Conservation (phyloP, 2,888 invertebrate genomes). For the Meliscaeva auricollis region DNA sequence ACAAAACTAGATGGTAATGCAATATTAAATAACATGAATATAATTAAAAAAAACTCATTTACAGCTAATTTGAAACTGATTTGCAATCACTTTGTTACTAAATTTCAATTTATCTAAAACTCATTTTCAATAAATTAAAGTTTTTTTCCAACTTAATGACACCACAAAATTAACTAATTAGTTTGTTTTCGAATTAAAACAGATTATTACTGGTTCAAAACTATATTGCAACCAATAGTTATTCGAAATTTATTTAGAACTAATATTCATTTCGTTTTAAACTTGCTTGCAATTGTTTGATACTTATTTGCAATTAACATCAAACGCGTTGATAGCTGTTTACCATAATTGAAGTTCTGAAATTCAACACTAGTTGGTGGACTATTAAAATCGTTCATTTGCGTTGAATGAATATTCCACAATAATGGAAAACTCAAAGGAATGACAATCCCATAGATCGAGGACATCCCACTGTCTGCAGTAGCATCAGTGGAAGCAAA, state of each 20-base stretch:
- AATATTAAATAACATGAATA: no score
- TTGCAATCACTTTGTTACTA: no score
- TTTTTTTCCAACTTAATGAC: no score
- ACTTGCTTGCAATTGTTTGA: background rate
- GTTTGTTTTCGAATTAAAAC: no score
- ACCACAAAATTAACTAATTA: no score
- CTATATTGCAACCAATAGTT: no score
- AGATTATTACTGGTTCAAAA: no score
- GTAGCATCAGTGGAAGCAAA: background rate
- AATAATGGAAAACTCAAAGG: conserved; percentile 4
- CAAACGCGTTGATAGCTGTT: no score
- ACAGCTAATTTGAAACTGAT: background rate
- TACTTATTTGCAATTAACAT: background rate
- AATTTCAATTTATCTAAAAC: no score
- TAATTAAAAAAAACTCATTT: background rate
- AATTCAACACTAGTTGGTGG: background rate
- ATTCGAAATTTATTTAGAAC: no score
- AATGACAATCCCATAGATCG: conserved; percentile 35
- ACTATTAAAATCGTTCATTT: background rate
- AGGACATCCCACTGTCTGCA: conserved; percentile 23
- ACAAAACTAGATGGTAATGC: no score
- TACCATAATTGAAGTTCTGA: background rate
- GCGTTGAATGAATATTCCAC: background rate
- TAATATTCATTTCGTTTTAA: background rate
- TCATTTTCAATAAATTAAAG: no score